Evolutionary conservation across 1,140 invertebrate species (phyloP).

Genomic region (Cotesia typhae): DNA sequence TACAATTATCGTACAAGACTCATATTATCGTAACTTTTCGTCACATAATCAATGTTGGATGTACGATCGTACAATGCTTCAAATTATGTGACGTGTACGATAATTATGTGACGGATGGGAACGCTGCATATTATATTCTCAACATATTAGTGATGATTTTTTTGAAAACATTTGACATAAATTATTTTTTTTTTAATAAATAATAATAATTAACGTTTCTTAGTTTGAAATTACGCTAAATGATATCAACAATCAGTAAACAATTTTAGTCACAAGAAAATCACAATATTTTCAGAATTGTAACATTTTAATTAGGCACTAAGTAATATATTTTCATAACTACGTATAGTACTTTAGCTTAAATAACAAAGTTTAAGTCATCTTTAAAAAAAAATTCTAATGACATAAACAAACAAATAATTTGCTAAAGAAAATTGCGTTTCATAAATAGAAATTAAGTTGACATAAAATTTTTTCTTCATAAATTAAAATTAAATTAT

Average conservation of each 20-base stretch:
- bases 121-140: not conserved
- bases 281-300: not conserved
- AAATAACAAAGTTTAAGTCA: not conserved
- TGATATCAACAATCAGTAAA: no score
- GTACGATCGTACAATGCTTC: no score
- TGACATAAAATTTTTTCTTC: not conserved
- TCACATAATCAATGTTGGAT: no score
- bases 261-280: no score
- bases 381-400: not conserved
- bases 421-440: not conserved
- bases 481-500: constrained; percentile 1
- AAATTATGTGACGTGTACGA: no score
- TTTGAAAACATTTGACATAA: not conserved
- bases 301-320: not conserved
- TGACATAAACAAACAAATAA: constrained; percentile 1
- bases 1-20: no score
- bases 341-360: not conserved
- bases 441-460: not conserved
- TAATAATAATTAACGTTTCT: not conserved
- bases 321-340: not conserved
- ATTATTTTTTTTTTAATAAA: not conserved
- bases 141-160: not conserved
- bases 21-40: no score
- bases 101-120: no score
- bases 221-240: no score